Base-by-base conservation (phyloP, 2,797 vertebrate genomes). In the Gymnothorax javanicus region DNA sequence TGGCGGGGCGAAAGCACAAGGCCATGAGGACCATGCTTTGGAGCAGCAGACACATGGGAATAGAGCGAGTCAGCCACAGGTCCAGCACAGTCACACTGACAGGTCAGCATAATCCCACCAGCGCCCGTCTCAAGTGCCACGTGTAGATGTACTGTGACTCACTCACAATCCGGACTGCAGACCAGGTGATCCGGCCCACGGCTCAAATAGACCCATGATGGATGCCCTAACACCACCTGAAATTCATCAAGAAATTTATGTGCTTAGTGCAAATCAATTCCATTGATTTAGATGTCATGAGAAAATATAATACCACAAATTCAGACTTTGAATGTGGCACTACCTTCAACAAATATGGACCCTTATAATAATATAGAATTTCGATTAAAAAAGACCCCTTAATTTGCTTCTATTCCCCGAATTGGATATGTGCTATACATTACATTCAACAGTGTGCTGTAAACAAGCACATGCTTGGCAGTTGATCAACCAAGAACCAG, bases 11-110 rank as follows among this genome's bases (percentile, higher is more conserved):
- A 94, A 99, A 99, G 96, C 98, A 99, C 95, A 98, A 96, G 95
- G 98, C 98, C 97, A 99, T 97, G 91, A 99, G 97, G 93, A 99
- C 97, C 95, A 99, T 97, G 94, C 98, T 99, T 94, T 99, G 98
- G 90, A 99, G 96, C 93, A 99, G 97, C 94, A 99, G 97, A 97
- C 98, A 98, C 97, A 98, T 98, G 97, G 98, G 98, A 96, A 99
- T 97, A 94, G 98, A 98, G 90, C 97, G 98, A 85, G 97, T 98
- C 94, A 98, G 95, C 98, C 98, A 99, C 97, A 99, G 95, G 97
- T 99, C 98, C 97, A 99, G 96, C 94, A 98, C 96, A 97, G 97
- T 97, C 98, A 99, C 99, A 94, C 97, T 97, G 97, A 95, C 95
- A 85, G 92, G 95, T 96, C 97, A 97, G 97, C 97, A 97, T 98